Evolutionary conservation across 2,888 invertebrate species (phyloP).

Genomic region (Drosophila leonis): DNA sequence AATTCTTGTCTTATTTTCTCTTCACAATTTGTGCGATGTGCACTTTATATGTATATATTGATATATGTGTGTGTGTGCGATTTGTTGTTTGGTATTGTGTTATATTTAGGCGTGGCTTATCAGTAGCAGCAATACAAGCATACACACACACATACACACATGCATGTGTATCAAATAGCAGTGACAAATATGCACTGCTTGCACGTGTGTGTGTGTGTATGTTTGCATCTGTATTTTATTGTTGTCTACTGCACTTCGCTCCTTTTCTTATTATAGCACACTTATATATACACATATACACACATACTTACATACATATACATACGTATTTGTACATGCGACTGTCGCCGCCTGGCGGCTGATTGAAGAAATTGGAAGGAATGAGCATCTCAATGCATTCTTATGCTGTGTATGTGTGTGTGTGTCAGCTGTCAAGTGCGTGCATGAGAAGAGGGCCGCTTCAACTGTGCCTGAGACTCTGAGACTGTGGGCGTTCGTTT

Average conservation of each 20-base stretch:
- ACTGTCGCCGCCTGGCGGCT: constrained; percentile 56
- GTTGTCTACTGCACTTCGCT: constrained; percentile 40
- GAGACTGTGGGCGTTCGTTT: constrained; percentile 60
- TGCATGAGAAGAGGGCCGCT: constrained; percentile 10
- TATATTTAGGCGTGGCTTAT: constrained; percentile 59
- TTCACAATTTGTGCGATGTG: constrained; percentile 22
- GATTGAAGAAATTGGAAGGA: constrained; percentile 74
- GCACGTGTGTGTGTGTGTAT: constrained; percentile 27
- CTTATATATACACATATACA: neutral
- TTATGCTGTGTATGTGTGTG: constrained; percentile 15
- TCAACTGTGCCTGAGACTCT: constrained; percentile 13
- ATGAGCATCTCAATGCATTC: constrained; percentile 45
- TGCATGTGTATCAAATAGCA: constrained; percentile 42
- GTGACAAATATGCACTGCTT: constrained; percentile 54
- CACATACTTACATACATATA: neutral
- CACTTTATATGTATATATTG: constrained; percentile 9
- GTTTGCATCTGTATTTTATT: constrained; percentile 29
- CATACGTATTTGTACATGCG: constrained; percentile 24
- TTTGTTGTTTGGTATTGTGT: constrained; percentile 36
- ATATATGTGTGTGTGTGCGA: constrained; percentile 11
- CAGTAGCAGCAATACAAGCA: constrained; percentile 31
- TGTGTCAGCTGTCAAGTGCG: constrained; percentile 58
- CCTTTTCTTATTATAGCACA: constrained; percentile 46
- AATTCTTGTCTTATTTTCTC: constrained; percentile 15
- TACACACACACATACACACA: constrained; percentile 15